Evolutionary conservation across 2,113 vertebrate species (phyloP).

Genomic region (Nycticebus coucang): DNA sequence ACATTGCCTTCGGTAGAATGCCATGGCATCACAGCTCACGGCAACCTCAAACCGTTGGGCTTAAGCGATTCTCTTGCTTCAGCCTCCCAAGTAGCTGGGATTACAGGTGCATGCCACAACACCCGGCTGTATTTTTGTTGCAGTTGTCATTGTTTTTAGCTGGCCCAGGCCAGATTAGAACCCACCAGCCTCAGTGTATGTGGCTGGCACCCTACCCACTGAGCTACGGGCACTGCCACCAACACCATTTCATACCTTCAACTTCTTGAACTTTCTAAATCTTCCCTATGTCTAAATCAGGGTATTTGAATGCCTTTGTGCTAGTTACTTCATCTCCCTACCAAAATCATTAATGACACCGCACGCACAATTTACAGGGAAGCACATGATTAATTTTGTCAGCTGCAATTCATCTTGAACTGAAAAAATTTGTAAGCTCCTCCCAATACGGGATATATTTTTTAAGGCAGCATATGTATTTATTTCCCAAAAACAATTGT

Average conservation of each 20-base stretch:
- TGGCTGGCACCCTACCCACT: no score
- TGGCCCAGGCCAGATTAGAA: no score
- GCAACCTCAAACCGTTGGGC: no score
- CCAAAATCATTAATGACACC: slow-evolving; percentile 34
- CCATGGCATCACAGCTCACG: no score
- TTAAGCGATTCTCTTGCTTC: no score
- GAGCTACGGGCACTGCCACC: background rate
- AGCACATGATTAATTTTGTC: slow-evolving; percentile 52
- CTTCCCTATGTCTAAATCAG: slow-evolving; percentile 54
- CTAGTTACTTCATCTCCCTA: slow-evolving; percentile 45
- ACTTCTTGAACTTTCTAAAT: slow-evolving; percentile 45
- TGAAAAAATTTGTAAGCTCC: slow-evolving; percentile 39
- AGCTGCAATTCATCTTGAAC: slow-evolving; percentile 43
- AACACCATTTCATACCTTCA: slow-evolving; percentile 49
- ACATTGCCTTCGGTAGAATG: no score
- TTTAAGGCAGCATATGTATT: slow-evolving; percentile 55
- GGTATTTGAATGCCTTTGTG: slow-evolving; percentile 47
- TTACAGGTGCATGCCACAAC: no score
- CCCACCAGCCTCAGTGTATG: no score
- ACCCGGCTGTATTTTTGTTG: no score
- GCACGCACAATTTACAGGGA: slow-evolving; percentile 42
- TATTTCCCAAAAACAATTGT: slow-evolving; percentile 77
- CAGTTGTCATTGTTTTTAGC: no score
- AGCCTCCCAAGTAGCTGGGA: no score
- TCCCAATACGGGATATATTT: slow-evolving; percentile 43